phyloP scores from a whole-genome alignment of 1,140 invertebrate genomes.

The Neodiprion fabricii region DNA sequence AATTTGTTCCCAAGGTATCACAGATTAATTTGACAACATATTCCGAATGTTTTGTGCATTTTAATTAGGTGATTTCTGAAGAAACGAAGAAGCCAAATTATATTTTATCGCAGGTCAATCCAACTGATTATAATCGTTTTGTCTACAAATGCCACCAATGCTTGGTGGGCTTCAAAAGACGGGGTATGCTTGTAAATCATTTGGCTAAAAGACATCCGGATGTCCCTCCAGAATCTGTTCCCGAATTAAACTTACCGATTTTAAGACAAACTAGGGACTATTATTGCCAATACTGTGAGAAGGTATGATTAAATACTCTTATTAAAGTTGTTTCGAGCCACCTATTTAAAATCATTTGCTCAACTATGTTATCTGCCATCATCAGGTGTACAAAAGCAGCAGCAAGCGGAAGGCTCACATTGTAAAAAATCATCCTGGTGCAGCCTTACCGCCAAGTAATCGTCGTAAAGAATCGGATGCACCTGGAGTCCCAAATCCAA shows the following conservation, averaged over 20 bases:
- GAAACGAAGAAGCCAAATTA: background rate
- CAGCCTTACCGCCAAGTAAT: constrained; percentile 71
- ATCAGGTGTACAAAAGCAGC: constrained; percentile 81
- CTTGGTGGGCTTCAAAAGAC: constrained; percentile 80
- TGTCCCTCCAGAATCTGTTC: constrained; percentile 75
- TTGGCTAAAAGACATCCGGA: constrained; percentile 85
- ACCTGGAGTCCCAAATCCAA: constrained; percentile 65
- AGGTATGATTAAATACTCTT: constrained; percentile 57
- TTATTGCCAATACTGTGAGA: constrained; percentile 87
- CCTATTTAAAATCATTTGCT: background rate
- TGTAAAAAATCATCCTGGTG: constrained; percentile 84
- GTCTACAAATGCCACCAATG: constrained; percentile 85
- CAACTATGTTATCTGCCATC: background rate
- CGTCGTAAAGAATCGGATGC: constrained; percentile 62
- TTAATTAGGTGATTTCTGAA: too few relatives aligned
- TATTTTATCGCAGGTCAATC: constrained; percentile 61
- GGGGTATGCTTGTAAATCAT: constrained; percentile 88
- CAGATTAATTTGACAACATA: constrained; percentile 12
- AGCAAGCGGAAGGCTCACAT: constrained; percentile 87
- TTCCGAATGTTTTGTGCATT: too few relatives aligned
- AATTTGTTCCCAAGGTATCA: constrained; percentile 68
- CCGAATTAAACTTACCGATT: constrained; percentile 84
- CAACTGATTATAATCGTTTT: constrained; percentile 78
- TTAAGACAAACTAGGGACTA: constrained; percentile 81
- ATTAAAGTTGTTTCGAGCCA: constrained; percentile 8